Conservation (phyloP, 2,113 vertebrate species). For the Elachura formosa region DNA sequence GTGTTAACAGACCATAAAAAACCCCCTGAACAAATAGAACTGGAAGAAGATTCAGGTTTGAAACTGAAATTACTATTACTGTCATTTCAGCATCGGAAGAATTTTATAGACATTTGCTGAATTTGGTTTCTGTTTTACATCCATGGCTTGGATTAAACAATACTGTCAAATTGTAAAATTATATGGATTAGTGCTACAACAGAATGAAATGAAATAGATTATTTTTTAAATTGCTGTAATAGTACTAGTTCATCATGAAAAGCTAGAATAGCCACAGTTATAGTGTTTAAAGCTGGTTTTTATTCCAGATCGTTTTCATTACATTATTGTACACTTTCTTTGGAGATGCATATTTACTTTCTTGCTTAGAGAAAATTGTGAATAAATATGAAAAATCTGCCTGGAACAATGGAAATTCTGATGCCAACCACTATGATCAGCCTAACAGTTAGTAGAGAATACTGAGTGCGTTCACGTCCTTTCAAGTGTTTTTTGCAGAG, state of each 20-base stretch:
- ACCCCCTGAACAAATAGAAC: accelerated
- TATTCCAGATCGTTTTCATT: not conserved
- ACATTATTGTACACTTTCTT: not conserved
- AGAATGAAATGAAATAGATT: not conserved
- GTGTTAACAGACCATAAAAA: not conserved
- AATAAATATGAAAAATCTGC: not conserved
- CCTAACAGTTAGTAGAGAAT: not conserved
- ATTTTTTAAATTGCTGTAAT: not conserved
- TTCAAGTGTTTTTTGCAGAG: not conserved
- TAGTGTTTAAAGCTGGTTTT: not conserved
- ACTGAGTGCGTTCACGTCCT: not conserved
- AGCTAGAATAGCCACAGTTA: not conserved
- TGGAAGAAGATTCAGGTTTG: not conserved
- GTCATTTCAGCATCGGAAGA: not conserved
- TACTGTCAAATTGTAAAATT: not conserved
- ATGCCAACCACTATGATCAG: not conserved
- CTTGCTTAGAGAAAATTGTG: not conserved
- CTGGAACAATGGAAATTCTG: not conserved
- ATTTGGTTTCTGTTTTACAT: not conserved
- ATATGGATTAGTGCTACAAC: not conserved
- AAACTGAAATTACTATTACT: not conserved
- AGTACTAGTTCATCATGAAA: not conserved
- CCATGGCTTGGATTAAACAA: not conserved
- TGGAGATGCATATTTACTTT: not conserved
- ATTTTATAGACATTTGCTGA: not conserved